phyloP scores from a whole-genome alignment of 2,113 vertebrate genomes.

The Calonectris borealis region DNA sequence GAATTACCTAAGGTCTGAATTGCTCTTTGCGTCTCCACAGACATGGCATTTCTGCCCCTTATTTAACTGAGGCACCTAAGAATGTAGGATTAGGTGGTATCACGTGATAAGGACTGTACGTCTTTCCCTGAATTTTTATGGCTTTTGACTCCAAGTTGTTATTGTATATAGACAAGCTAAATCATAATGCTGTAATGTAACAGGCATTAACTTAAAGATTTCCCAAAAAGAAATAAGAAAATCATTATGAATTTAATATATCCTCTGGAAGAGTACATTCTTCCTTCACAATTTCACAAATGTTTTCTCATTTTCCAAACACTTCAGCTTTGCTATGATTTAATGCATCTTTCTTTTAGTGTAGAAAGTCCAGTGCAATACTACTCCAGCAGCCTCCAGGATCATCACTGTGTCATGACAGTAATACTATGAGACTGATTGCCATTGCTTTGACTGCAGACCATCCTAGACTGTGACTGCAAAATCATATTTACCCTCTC shows the following conservation, averaged over 20 bases:
- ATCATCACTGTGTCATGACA: not conserved
- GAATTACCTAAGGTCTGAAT: not conserved
- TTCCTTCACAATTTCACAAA: not conserved
- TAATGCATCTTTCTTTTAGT: not conserved
- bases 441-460: not conserved
- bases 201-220: not conserved
- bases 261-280: not conserved
- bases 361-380: not conserved
- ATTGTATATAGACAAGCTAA: not conserved
- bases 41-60: not conserved
- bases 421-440: not conserved
- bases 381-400: not conserved
- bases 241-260: not conserved
- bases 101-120: not conserved
- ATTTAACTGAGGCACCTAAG: not conserved
- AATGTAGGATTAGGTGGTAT: not conserved
- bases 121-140: not conserved
- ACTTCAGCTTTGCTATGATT: not conserved
- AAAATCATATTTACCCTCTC: not conserved
- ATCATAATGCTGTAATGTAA: not conserved
- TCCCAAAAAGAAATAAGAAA: not conserved
- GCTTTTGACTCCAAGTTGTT: not conserved
- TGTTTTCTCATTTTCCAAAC: not conserved
- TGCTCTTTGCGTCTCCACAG: not conserved
- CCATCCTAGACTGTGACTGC: not conserved